Percentiles rank a stretch among this genome's conserved stretches.
Evolutionary conservation across 2,888 invertebrate genomes (phyloP).

Genomic region (Vannuccia rotundouncinata): DNA sequence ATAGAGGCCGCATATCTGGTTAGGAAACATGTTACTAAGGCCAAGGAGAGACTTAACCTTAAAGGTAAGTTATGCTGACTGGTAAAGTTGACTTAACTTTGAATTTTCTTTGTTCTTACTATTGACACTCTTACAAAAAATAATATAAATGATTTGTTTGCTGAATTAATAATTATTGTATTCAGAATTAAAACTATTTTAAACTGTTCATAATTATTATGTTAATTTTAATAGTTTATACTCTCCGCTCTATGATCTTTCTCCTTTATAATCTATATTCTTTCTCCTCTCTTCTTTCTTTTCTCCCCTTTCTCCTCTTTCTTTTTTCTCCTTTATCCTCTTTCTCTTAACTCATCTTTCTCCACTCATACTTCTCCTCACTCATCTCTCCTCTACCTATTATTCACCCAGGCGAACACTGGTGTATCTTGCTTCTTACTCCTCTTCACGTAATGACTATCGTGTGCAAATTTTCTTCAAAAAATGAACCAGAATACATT

Average conservation of each 20-base stretch:
- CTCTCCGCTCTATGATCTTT: too few relatives aligned
- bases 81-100: not conserved
- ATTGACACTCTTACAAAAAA: too few relatives aligned
- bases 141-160: not conserved
- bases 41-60: not conserved
- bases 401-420: not conserved
- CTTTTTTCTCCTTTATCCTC: too few relatives aligned
- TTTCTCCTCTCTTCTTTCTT: too few relatives aligned
- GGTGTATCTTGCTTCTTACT: not conserved
- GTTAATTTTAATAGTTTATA: too few relatives aligned
- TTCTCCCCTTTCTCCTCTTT: too few relatives aligned
- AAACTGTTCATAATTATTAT: not conserved
- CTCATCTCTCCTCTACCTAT: not conserved
- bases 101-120: too few relatives aligned
- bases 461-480: not conserved
- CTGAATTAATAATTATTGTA: too few relatives aligned
- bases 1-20: not conserved
- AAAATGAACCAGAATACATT: not conserved
- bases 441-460: constrained; percentile 3
- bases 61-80: not conserved
- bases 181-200: not conserved
- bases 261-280: too few relatives aligned
- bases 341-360: not conserved
- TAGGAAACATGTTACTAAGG: not conserved
- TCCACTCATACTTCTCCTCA: not conserved